Evolutionary conservation across 2,113 vertebrate species (phyloP).

Genomic region (Hippolais icterina): DNA sequence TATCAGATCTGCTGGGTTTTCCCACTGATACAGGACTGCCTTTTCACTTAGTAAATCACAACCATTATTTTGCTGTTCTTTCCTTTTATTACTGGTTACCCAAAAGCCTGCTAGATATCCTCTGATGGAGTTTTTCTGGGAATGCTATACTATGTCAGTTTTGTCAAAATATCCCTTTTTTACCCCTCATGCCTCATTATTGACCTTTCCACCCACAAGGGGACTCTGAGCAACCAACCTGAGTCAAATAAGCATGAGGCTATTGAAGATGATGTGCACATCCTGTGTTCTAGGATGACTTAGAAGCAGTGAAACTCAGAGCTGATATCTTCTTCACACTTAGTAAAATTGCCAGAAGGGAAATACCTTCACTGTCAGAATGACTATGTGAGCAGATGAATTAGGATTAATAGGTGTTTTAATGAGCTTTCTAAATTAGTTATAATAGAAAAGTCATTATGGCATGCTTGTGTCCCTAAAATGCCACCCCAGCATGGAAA

Average conservation of each 20-base stretch:
- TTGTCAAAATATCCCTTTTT: not conserved
- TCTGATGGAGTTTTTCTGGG: not conserved
- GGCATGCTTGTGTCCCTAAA: not conserved
- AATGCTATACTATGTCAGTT: not conserved
- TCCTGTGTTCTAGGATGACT: not conserved
- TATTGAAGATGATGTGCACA: not conserved
- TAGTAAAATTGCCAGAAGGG: conserved; percentile 31
- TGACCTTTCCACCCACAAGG: not conserved
- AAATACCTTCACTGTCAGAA: conserved; percentile 39
- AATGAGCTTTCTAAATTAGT: conserved; percentile 2
- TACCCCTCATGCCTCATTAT: not conserved
- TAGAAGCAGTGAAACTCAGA: not conserved
- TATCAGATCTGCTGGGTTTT: conserved; percentile 32
- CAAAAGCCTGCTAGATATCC: not conserved
- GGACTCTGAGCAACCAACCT: not conserved
- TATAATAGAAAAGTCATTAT: not conserved
- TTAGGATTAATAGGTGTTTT: conserved; percentile 29
- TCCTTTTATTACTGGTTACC: conserved; percentile 1
- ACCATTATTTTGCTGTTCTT: conserved; percentile 26
- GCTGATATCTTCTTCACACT: not conserved
- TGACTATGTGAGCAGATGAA: conserved; percentile 32
- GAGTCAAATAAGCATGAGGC: not conserved
- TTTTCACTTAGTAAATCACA: not conserved
- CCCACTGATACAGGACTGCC: not conserved
- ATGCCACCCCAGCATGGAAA: not conserved